Conservation (phyloP, 2,113 vertebrate genomes). For the Pluvialis apricaria region DNA sequence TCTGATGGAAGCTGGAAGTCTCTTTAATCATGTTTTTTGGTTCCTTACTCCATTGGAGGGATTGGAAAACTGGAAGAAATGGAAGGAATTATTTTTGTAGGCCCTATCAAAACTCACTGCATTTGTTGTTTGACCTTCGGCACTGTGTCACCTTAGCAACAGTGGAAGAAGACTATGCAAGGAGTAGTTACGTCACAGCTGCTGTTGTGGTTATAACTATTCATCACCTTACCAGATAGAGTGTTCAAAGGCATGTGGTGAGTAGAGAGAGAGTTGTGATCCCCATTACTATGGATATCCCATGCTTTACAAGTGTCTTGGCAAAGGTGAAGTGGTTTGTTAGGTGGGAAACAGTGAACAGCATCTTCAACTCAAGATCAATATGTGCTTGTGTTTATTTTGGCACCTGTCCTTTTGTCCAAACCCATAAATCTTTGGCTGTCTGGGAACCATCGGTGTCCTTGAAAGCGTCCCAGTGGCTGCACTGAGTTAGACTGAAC, state of each 20-base stretch:
- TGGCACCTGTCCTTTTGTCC: neutral
- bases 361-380: neutral
- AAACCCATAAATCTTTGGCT: neutral
- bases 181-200: neutral
- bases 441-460: neutral
- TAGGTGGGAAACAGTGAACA: neutral
- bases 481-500: neutral
- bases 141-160: neutral
- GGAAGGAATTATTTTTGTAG: neutral
- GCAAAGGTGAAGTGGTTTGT: neutral
- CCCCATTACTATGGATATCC: neutral
- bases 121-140: neutral
- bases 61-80: neutral
- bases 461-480: neutral
- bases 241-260: neutral
- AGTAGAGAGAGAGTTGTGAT: neutral
- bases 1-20: neutral
- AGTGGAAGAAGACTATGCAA: neutral
- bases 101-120: neutral
- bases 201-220: neutral
- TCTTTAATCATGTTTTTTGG: neutral
- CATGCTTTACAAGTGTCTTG: neutral
- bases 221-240: neutral
- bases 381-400: neutral
- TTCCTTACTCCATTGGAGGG: neutral